phyloP scores from a whole-genome alignment of 2,797 vertebrate genomes.

The Falco rusticolus region DNA sequence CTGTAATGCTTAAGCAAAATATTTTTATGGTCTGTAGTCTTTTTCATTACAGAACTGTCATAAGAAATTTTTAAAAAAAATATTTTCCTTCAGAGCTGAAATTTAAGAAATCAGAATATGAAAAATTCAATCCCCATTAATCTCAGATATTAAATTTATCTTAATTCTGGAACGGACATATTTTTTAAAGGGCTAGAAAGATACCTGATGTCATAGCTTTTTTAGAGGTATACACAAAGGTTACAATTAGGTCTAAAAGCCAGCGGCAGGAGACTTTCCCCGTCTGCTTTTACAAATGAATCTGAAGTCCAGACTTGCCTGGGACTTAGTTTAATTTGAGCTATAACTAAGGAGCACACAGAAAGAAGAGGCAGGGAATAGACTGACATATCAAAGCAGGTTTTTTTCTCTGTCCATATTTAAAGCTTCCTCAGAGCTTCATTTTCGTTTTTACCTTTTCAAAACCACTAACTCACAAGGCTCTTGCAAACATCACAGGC shows the following conservation, averaged over 20 bases:
- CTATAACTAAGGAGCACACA: background rate
- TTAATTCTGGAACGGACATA: background rate
- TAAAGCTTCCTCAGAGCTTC: background rate
- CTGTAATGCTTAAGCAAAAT: background rate
- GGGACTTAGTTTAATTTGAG: background rate
- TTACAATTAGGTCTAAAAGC: background rate
- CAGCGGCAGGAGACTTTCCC: background rate
- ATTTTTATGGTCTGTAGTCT: background rate
- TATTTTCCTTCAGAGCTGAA: background rate
- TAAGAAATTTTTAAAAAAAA: fast-evolving
- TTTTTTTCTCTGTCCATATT: background rate
- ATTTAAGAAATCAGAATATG: background rate
- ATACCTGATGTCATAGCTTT: background rate
- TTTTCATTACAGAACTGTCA: background rate
- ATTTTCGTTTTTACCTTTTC: background rate
- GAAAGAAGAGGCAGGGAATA: background rate
- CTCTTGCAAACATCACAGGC: background rate
- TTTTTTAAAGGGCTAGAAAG: background rate
- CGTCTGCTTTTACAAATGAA: background rate
- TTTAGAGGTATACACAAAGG: background rate
- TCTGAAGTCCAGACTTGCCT: background rate
- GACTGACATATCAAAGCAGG: fast-evolving
- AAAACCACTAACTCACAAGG: background rate
- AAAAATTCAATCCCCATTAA: background rate
- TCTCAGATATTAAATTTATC: background rate